Evolutionary conservation across 2,797 vertebrate genomes (phyloP).

Genomic region (Thripadectes ignobilis): DNA sequence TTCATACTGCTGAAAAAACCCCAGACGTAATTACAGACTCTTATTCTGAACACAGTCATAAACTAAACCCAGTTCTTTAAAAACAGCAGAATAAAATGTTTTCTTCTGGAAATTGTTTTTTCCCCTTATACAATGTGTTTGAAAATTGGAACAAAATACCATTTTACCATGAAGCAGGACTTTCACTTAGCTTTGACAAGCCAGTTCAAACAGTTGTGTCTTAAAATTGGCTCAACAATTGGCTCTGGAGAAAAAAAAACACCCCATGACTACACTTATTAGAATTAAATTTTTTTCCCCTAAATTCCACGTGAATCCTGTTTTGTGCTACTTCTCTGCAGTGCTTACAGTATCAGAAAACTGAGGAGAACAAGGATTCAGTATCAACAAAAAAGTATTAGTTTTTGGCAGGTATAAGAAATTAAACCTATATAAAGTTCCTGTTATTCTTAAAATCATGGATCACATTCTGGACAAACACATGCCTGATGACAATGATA

Average conservation of each 20-base stretch:
- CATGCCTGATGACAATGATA: background rate
- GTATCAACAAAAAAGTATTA: background rate
- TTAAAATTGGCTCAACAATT: background rate
- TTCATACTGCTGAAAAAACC: background rate
- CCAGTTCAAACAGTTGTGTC: background rate
- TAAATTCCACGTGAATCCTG: background rate
- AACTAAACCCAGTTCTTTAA: background rate
- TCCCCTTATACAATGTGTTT: background rate
- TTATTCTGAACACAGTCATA: background rate
- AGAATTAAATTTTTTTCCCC: background rate
- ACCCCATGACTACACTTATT: fast-evolving
- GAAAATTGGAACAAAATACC: background rate
- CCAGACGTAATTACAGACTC: background rate
- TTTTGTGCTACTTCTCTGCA: background rate
- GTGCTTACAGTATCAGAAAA: background rate
- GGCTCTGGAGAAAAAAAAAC: background rate
- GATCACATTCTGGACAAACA: background rate
- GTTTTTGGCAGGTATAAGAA: background rate
- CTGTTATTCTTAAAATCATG: background rate
- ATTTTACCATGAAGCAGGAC: background rate
- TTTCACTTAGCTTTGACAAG: background rate
- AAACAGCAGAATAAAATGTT: background rate
- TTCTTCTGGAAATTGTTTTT: background rate
- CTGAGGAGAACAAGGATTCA: background rate
- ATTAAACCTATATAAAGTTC: background rate